Evolutionary conservation across 2,797 vertebrate genomes (phyloP).

Genomic region (Simalia tracyae): DNA sequence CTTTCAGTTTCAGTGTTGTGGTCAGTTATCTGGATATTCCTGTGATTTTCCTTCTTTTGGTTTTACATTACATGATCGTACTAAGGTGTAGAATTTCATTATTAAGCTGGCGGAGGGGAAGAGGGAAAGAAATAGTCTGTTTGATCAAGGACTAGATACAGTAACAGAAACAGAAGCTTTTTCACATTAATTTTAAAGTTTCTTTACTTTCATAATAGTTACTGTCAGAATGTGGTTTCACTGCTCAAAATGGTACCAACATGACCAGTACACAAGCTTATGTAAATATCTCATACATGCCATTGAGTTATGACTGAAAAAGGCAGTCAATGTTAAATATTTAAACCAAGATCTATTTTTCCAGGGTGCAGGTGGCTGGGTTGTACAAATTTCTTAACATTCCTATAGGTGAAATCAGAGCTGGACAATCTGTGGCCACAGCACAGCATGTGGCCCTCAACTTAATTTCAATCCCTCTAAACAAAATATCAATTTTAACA

Average conservation of each 20-base stretch:
- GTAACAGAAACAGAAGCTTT: neutral
- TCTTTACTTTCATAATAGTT: neutral
- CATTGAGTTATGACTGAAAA: neutral
- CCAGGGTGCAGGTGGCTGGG: neutral
- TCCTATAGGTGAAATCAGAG: neutral
- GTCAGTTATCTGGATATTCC: neutral
- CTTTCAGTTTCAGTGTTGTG: neutral
- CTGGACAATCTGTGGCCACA: neutral
- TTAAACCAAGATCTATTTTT: neutral
- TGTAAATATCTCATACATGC: neutral
- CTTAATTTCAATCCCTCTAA: neutral
- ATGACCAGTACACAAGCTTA: neutral
- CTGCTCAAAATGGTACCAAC: neutral
- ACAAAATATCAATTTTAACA: neutral
- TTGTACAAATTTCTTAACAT: neutral
- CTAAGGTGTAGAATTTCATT: neutral
- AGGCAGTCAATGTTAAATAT: neutral
- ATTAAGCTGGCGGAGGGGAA: neutral
- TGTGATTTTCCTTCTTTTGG: neutral
- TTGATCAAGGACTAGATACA: neutral
- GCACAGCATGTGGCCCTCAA: neutral
- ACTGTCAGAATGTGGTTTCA: neutral
- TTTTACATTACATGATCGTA: neutral
- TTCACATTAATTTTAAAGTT: neutral
- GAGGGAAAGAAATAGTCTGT: neutral